A percentile compares a stretch with the other conserved stretches of the same genome.
Conservation (phyloP, 30 jellyfish, hydroid and myxozoan genomes). For the Sanderia malayensis region DNA sequence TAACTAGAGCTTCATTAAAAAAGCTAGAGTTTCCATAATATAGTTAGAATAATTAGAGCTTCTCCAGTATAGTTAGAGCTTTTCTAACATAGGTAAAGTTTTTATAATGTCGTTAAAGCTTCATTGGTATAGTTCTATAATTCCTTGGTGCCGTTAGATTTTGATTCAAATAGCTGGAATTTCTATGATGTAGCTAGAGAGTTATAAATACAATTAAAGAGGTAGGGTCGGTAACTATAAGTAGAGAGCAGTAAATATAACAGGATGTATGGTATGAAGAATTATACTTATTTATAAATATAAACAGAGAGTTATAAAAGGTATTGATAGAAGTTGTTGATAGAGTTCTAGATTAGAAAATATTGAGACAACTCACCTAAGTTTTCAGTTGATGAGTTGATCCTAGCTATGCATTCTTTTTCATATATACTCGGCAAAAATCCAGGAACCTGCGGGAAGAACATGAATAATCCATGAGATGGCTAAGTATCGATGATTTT, state of each 20-base stretch:
- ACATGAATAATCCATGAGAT: no score
- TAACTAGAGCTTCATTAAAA: no score
- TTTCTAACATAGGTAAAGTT: no score
- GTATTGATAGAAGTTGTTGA: not conserved
- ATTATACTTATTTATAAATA: not conserved
- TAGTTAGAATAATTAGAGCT: no score
- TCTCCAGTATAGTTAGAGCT: no score
- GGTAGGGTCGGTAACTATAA: not conserved
- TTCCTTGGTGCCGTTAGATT: no score
- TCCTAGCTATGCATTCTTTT: constrained; percentile 81
- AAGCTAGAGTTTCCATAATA: no score
- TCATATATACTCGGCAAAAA: constrained; percentile 79
- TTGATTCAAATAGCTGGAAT: no score
- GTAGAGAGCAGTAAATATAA: not conserved
- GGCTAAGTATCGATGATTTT: no score
- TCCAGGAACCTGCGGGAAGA: constrained; percentile 20
- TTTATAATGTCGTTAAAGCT: no score
- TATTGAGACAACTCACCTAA: constrained; percentile 38
- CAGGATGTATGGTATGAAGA: not conserved
- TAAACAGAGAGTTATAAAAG: not conserved
- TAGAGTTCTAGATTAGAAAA: not conserved
- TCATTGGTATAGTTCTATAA: no score
- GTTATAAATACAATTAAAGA: not conserved
- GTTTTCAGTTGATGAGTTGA: constrained; percentile 51
- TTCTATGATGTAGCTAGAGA: no score